A percentile compares a stretch with the other conserved stretches of the same genome.
These are phyloP conservation scores for Aspidapion aeneum DNA, from an alignment of 2,888 invertebrate species.

Conservation along the genomic window DNA sequence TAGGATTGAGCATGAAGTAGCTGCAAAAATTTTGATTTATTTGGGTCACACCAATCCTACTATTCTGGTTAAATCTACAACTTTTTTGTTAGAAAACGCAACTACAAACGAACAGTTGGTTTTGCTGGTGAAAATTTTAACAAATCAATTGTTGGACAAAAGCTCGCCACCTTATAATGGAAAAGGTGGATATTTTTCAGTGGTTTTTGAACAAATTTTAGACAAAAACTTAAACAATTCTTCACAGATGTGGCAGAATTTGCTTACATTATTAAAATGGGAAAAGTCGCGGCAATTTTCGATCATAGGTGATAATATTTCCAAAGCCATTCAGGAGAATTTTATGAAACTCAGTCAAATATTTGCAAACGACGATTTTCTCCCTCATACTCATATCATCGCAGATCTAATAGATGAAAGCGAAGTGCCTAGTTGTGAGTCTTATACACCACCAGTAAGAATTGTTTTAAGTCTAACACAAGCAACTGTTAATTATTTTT, in stretches of 20 bases:
- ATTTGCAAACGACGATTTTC: conserved; percentile 44
- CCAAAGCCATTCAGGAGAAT: conserved; percentile 50
- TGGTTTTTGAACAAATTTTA: conserved; percentile 44
- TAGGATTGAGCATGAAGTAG: conserved; percentile 56
- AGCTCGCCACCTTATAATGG: conserved; percentile 41
- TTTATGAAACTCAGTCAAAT: conserved; percentile 48
- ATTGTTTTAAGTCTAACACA: conserved; percentile 66
- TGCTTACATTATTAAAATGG: conserved; percentile 53
- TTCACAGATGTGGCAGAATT: conserved; percentile 44
- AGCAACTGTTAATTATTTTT: conserved; percentile 73
- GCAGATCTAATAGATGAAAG: conserved; percentile 63
- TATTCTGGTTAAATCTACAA: conserved; percentile 58
- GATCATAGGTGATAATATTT: conserved; percentile 47
- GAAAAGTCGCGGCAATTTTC: conserved; percentile 53
- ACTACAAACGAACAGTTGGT: conserved; percentile 57
- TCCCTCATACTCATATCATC: conserved; percentile 52
- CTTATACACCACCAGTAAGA: conserved; percentile 58
- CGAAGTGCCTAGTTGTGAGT: conserved; percentile 54
- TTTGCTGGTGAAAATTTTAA: conserved; percentile 58
- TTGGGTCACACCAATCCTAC: conserved; percentile 60
- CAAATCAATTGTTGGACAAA: conserved; percentile 53
- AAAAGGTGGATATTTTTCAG: conserved; percentile 49
- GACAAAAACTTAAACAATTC: conserved; percentile 38
- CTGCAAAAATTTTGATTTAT: conserved; percentile 55
- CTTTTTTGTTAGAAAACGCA: conserved; percentile 59